A percentile compares a stretch with the other conserved stretches of the same genome.
These are phyloP conservation scores for Venustaconcha ellipsiformis DNA, from an alignment of 1,140 invertebrate species.

Conservation along the genomic window DNA sequence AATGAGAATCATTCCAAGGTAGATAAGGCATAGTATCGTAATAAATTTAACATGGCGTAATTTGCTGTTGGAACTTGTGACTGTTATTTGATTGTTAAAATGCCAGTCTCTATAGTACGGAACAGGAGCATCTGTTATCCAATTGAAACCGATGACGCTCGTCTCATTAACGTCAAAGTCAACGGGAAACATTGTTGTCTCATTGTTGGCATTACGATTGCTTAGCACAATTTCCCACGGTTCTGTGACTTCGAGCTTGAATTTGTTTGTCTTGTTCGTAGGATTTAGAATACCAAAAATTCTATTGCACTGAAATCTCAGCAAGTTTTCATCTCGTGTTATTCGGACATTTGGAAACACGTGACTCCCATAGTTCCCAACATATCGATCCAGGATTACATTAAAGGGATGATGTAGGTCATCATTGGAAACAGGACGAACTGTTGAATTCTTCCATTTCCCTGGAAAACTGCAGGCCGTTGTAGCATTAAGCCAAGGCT, in stretches of 20 bases:
- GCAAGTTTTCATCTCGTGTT: background rate
- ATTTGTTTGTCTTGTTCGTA: conserved; percentile 6
- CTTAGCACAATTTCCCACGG: conserved; percentile 1
- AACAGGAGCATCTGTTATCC: too few species aligned
- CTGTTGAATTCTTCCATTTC: conserved; percentile 1
- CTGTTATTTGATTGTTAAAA: too few species aligned
- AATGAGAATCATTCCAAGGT: too few species aligned
- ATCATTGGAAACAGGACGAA: background rate
- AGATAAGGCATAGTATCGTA: too few species aligned
- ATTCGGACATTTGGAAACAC: conserved; percentile 17
- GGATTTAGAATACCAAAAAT: conserved; percentile 1
- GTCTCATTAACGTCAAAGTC: too few species aligned
- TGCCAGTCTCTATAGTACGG: too few species aligned
- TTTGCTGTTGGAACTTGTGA: too few species aligned
- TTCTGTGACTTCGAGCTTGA: conserved; percentile 14
- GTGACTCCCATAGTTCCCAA: conserved; percentile 14
- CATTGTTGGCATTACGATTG: conserved; percentile 6
- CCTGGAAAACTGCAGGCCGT: conserved; percentile 15
- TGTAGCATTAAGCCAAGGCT: conserved; percentile 11
- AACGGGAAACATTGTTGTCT: background rate
- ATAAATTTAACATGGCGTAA: too few species aligned
- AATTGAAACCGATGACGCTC: too few species aligned
- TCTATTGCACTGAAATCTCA: conserved; percentile 6
- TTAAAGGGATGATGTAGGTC: conserved; percentile 3
- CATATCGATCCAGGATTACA: conserved; percentile 9